A percentile compares a stretch with the other conserved stretches of the same genome.
These are phyloP conservation scores for Sebastes baramenuke DNA, from an alignment of 2,797 vertebrate species.

Conservation along the genomic window DNA sequence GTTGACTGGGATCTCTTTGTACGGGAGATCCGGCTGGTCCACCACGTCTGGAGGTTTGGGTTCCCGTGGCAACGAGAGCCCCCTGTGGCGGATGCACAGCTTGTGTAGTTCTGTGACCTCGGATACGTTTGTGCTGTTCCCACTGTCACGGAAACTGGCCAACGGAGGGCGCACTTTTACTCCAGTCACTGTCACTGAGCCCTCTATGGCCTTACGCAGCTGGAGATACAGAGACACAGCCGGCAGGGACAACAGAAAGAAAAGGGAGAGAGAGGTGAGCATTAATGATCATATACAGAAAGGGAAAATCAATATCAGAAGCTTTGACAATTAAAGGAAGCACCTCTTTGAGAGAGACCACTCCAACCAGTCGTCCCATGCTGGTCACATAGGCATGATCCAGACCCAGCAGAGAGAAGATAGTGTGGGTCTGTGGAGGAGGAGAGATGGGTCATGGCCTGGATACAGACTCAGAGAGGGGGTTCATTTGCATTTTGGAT, in stretches of 20 bases:
- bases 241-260: not conserved
- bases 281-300: not conserved
- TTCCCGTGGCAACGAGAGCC: slow-evolving; percentile 89
- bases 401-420: slow-evolving; percentile 97
- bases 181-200: slow-evolving; percentile 94
- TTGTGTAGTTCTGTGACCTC: slow-evolving; percentile 95
- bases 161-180: slow-evolving; percentile 95
- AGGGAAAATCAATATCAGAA: not conserved
- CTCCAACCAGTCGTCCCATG: slow-evolving; percentile 94
- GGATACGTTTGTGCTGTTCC: slow-evolving; percentile 88
- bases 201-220: slow-evolving; percentile 97
- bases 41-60: slow-evolving; percentile 75
- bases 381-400: slow-evolving; percentile 98
- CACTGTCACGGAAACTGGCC: slow-evolving; percentile 97
- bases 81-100: slow-evolving; percentile 93
- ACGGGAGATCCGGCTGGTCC: slow-evolving; percentile 71
- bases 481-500: slow-evolving; percentile 27
- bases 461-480: slow-evolving; percentile 31
- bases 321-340: not conserved
- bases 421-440: slow-evolving; percentile 91
- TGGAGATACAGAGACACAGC: slow-evolving; percentile 56
- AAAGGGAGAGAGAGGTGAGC: not conserved
- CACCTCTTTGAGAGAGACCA: slow-evolving; percentile 97
- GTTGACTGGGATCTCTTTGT: slow-evolving; percentile 77
- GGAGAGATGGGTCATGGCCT: slow-evolving; percentile 44